Conservation (phyloP, 2,113 vertebrate species). For the Chaetodon trifascialis region DNA sequence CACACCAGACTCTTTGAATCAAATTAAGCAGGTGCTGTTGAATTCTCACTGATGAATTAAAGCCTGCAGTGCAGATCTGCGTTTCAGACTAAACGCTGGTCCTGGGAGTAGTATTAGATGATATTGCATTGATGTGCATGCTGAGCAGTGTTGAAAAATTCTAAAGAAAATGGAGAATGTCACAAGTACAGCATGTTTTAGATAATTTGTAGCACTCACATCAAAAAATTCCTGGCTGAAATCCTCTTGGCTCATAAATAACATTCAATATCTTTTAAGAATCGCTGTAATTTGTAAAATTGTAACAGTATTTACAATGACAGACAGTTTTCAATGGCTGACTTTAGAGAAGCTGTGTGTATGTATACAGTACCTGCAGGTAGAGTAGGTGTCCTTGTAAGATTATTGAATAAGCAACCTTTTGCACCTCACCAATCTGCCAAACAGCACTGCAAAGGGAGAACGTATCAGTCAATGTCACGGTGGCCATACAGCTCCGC, state of each 20-base stretch:
- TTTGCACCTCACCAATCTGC: slow-evolving; percentile 20
- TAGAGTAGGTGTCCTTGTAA: slow-evolving; percentile 32
- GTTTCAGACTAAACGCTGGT: slow-evolving; percentile 8
- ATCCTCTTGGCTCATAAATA: not conserved
- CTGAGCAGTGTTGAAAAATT: not conserved
- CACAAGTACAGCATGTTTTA: not conserved
- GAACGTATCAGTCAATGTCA: slow-evolving; percentile 27
- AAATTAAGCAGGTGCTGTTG: not conserved
- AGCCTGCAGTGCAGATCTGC: slow-evolving; percentile 9
- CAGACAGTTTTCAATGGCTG: slow-evolving; percentile 3
- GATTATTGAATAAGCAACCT: slow-evolving; percentile 21
- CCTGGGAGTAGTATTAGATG: slow-evolving; percentile 2
- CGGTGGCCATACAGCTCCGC: slow-evolving; percentile 7
- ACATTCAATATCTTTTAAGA: not conserved
- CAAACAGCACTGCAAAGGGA: slow-evolving; percentile 9
- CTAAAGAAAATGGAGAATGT: not conserved
- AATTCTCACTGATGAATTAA: not conserved
- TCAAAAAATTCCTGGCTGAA: not conserved
- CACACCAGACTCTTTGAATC: not conserved
- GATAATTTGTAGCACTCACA: not conserved
- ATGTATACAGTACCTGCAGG: not conserved
- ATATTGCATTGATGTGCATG: not conserved
- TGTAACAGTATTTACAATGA: not conserved
- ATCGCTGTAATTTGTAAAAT: not conserved
- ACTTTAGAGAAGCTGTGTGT: not conserved